Evolutionary conservation across 2,113 vertebrate species (phyloP), one percentile per base, ranked within the genome.

Genomic region (Geothlypis trichas): DNA sequence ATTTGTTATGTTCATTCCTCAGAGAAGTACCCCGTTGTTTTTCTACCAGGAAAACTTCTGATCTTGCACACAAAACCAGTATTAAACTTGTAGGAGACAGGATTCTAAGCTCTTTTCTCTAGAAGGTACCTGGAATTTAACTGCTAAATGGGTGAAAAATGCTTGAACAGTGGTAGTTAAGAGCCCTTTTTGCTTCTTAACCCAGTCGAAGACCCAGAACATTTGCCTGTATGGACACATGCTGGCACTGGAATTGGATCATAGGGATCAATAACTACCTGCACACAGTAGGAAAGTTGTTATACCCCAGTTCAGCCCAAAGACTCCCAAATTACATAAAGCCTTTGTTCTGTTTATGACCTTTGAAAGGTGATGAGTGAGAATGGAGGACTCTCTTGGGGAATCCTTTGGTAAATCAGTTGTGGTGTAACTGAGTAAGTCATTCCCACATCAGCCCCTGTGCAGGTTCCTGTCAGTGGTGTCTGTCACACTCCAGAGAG

Each of bases 221-320:
- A 9, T 8, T 14, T 13, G 5, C 11, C 35, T 15, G 4, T 9
- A 3, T 13, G 61, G 35, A 15, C n/a, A 68, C 42, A 35, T 0
- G 0, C 23, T 42, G 18, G 27, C 8, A 23, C 66, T 77, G 35
- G 11, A 19, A 37, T 3, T 4, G 52, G 17, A n/a, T 33, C 9
- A 3, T 2, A 33, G 17, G 19, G 24, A 31, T 15, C 23, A 30
- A 0, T 9, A 69, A 66, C 18, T 28, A 42, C 18, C 18, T 3
- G 7, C 13, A 44, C 13, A 28, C 8, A 12, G 4, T 8, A 15
- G 12, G 10, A 51, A 59, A 39, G 30, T 5, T 76, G 3, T 54
- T 30, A 49, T 46, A 1, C 12, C 28, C 8, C 39, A 24, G 14
- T 24, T 71, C 51, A 90, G 20, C 46, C 57, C 55, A 54, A 47